A percentile compares a stretch with the other conserved stretches of the same genome.
Conservation (phyloP, 2,113 vertebrate species). For the Bettongia penicillata region DNA sequence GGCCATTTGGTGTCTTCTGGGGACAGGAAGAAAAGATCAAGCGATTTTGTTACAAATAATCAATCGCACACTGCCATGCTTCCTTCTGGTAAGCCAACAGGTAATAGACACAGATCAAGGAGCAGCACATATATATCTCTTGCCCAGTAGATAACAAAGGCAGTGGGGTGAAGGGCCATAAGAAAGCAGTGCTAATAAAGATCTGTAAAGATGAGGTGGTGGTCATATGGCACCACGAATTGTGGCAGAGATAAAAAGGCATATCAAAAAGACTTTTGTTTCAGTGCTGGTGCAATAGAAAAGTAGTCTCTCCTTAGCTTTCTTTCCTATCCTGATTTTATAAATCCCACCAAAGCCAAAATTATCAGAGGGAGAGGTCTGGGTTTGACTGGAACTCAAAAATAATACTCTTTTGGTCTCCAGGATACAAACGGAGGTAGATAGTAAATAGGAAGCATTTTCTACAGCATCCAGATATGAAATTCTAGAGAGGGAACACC, state of each 20-base stretch:
- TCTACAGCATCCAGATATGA: no score
- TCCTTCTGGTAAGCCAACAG: background rate
- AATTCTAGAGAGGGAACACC: no score
- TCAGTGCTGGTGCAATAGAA: fast-evolving
- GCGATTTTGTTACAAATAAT: background rate
- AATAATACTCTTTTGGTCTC: no score
- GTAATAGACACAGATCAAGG: no score
- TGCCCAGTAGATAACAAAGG: background rate
- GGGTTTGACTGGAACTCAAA: background rate
- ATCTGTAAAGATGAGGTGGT: no score
- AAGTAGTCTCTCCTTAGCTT: background rate
- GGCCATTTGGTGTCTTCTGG: conserved; percentile 2
- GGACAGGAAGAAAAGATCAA: conserved; percentile 5
- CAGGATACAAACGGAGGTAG: no score
- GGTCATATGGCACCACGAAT: no score
- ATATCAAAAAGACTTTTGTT: background rate
- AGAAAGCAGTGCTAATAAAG: no score
- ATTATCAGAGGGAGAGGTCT: background rate
- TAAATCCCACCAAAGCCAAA: background rate
- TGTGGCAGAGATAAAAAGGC: background rate
- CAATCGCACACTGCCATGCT: conserved; percentile 26
- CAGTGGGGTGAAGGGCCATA: background rate
- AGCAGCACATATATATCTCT: no score
- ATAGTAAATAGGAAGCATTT: no score
- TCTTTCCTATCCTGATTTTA: background rate